Percentiles rank a stretch among this genome's conserved stretches.
Evolutionary conservation across 2,888 invertebrate species (phyloP).

Genomic region (Timema cristinae): DNA sequence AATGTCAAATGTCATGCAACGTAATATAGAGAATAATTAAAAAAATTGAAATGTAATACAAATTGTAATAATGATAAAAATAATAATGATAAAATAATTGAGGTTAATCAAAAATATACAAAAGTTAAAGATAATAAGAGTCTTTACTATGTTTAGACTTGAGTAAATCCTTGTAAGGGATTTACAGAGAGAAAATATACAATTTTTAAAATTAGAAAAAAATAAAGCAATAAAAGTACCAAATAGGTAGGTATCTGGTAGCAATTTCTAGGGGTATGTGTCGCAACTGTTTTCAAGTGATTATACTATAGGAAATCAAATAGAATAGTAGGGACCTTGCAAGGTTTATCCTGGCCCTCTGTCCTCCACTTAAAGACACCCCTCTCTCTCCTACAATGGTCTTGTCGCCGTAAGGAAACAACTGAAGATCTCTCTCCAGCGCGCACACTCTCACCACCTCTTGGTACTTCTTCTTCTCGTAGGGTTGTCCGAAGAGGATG

Average conservation of each 20-base stretch:
- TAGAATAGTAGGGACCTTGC: conserved; percentile 48
- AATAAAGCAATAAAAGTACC: background rate
- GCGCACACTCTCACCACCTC: conserved; percentile 60
- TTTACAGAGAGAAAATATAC: too few relatives aligned
- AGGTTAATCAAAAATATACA: too few relatives aligned
- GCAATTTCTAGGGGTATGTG: background rate
- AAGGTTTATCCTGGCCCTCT: conserved; percentile 72
- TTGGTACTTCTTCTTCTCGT: conserved; percentile 49
- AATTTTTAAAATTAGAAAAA: background rate
- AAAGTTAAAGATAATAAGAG: too few relatives aligned
- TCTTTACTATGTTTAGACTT: too few relatives aligned
- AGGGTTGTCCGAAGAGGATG: conserved; percentile 69
- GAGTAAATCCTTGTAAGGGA: too few relatives aligned
- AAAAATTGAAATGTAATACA: too few relatives aligned
- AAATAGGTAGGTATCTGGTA: background rate
- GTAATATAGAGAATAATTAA: too few relatives aligned
- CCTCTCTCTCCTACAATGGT: conserved; percentile 77
- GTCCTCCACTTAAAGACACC: conserved; percentile 72
- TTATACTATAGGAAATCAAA: background rate
- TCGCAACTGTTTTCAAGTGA: too few relatives aligned
- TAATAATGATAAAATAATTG: too few relatives aligned
- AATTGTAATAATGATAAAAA: too few relatives aligned
- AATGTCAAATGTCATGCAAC: too few relatives aligned
- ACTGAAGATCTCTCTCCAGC: conserved; percentile 61
- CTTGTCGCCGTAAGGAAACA: conserved; percentile 66